These are phyloP conservation scores for Dasypolia templi DNA, from an alignment of 2,888 invertebrate species.

Conservation along the genomic window DNA sequence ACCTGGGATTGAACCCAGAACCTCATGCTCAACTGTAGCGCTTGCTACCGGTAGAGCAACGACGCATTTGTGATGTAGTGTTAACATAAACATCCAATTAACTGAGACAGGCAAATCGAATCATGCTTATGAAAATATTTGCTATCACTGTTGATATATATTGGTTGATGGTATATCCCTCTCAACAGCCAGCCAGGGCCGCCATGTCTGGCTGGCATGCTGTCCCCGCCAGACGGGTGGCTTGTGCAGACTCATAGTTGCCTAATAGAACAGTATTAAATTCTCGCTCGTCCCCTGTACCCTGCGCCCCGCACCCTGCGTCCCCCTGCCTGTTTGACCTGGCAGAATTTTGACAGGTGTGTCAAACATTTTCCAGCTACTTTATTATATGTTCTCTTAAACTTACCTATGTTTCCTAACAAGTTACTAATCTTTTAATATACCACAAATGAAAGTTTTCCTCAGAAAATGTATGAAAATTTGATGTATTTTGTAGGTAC, in stretches of 20 bases:
- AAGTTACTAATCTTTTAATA: not conserved
- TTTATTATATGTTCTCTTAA: not conserved
- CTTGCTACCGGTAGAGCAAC: too few species aligned
- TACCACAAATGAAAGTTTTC: too few species aligned
- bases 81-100: not conserved
- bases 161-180: not conserved
- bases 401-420: not conserved
- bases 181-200: not conserved
- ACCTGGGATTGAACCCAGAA: too few species aligned
- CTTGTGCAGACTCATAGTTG: not conserved
- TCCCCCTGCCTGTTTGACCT: constrained; percentile 29
- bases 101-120: not conserved
- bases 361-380: not conserved
- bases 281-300: not conserved
- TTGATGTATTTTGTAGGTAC: not conserved
- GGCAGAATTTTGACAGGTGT: constrained; percentile 4
- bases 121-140: not conserved
- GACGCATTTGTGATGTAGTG: not conserved
- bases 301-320: not conserved
- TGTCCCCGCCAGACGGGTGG: not conserved
- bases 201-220: too few species aligned
- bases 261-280: not conserved
- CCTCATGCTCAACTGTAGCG: too few species aligned
- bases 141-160: not conserved
- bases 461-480: not conserved